These are phyloP conservation scores for Burhinus bistriatus DNA, from an alignment of 2,113 vertebrate species.

Conservation along the genomic window DNA sequence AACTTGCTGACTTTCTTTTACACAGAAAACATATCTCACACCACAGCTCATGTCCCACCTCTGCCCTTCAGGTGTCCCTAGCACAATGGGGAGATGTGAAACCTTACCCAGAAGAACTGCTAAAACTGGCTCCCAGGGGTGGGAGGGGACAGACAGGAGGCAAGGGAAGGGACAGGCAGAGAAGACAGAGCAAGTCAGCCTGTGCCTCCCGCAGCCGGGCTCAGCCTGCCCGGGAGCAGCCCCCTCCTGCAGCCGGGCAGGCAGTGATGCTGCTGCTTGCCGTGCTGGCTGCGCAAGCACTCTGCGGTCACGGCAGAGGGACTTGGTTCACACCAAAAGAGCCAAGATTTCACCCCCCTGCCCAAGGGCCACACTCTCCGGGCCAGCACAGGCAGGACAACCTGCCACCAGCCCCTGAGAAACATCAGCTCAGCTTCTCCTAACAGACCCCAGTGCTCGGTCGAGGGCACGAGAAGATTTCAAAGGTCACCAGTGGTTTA, in stretches of 20 bases:
- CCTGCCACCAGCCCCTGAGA: background rate
- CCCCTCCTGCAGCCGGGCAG: fast-evolving
- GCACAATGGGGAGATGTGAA: background rate
- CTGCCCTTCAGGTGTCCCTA: background rate
- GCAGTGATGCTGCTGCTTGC: background rate
- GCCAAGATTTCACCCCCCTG: background rate
- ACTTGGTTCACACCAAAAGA: background rate
- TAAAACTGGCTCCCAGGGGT: background rate
- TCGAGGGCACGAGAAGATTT: background rate
- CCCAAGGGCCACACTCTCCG: background rate
- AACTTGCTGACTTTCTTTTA: background rate
- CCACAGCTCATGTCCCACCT: background rate
- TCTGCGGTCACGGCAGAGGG: background rate
- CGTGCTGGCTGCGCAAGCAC: fast-evolving
- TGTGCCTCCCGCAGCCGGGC: background rate
- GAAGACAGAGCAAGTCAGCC: background rate
- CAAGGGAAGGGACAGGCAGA: background rate
- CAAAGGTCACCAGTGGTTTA: background rate
- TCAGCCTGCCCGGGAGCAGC: background rate
- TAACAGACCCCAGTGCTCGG: fast-evolving
- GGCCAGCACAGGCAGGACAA: background rate
- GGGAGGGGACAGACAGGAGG: background rate
- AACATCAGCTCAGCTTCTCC: background rate
- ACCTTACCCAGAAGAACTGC: background rate
- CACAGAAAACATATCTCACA: background rate